Base-by-base conservation (phyloP, 1,140 invertebrate genomes). In the Hylaeus anthracinus region DNA sequence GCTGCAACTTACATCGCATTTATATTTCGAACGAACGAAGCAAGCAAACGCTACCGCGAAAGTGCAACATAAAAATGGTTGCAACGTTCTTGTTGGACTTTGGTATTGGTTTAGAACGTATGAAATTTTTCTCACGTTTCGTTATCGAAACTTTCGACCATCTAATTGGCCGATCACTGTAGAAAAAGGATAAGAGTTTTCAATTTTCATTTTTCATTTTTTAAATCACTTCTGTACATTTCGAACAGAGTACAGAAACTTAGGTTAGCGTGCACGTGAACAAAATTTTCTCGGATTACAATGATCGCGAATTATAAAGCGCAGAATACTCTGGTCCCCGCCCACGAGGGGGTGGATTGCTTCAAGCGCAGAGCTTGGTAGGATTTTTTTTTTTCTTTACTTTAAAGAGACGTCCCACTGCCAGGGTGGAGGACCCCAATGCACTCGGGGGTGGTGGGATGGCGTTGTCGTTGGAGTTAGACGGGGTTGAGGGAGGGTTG, bases 1-100 rank as follows among this genome's bases (percentile, higher is more conserved):
- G 12, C 8, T 53, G 15, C 55, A 55, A 71, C 72, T 82, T 78
- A 70, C 69, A 39, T 83, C 15, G 48, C 60, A 65, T 86, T 86
- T 83, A 83, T 51, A 51, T 86, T 72, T 56, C 80, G 41, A 9
- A n/a, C 26, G 79, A 75, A 39, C 84, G 53, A 73, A 55, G 43
- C 12, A 26, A 5, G 14, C 1, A 1, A 3, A 26, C 9, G 45
- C 37, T 2, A 45, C 5, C 14, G 2, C 1, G 45, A 70, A 69
- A 72, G 64, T 78, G 66, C 51, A 77, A 69, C 26, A 26, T 26
- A 26, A 26, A 26, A 26, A 26, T 26, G 26, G 26, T 26, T 26
- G 26, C 26, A 26, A 26, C 26, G 26, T 26, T 26, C 26, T 26
- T 26, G 26, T 26, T 26, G 26, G 26, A 26, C 26, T 26, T 26